phyloP scores from a whole-genome alignment of 2,888 invertebrate genomes.

The Limnephilus lunatus region DNA sequence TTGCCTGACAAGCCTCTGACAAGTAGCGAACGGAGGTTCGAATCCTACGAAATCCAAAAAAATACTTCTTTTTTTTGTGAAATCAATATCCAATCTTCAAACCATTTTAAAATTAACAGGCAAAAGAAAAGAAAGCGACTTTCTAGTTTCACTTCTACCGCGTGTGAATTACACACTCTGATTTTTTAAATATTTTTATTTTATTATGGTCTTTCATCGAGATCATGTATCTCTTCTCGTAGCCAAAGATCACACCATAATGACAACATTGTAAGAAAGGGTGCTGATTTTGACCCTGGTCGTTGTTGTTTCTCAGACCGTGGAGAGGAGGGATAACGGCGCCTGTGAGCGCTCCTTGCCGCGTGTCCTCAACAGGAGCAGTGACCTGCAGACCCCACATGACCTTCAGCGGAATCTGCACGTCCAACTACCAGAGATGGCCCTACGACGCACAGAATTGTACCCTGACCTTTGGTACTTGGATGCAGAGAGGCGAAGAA shows the following conservation, averaged over 20 bases:
- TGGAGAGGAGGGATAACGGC: neutral
- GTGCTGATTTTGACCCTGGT: neutral
- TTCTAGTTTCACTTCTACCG: too few species aligned
- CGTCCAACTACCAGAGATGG: slow-evolving; percentile 79
- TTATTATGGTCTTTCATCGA: too few species aligned
- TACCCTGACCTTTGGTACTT: slow-evolving; percentile 80
- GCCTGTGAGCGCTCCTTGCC: slow-evolving; percentile 74
- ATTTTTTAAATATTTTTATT: too few species aligned
- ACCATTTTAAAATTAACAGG: too few species aligned
- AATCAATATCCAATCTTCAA: too few species aligned
- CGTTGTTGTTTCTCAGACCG: neutral
- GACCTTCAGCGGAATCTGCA: slow-evolving; percentile 78
- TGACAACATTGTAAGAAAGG: neutral
- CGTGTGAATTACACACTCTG: too few species aligned
- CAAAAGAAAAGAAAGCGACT: too few species aligned
- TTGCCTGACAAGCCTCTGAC: too few species aligned
- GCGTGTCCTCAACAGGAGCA: slow-evolving; percentile 75
- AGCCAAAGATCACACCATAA: neutral
- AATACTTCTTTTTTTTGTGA: too few species aligned
- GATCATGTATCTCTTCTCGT: neutral
- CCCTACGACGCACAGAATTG: slow-evolving; percentile 84
- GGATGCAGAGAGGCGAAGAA: slow-evolving; percentile 82
- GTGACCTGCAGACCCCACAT: slow-evolving; percentile 80
- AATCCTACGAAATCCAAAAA: too few species aligned
- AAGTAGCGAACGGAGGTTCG: too few species aligned